Evolutionary conservation across 2,797 vertebrate genomes (phyloP), one percentile per base, ranked within the genome.

Genomic region (Gadopsis bispinosus): DNA sequence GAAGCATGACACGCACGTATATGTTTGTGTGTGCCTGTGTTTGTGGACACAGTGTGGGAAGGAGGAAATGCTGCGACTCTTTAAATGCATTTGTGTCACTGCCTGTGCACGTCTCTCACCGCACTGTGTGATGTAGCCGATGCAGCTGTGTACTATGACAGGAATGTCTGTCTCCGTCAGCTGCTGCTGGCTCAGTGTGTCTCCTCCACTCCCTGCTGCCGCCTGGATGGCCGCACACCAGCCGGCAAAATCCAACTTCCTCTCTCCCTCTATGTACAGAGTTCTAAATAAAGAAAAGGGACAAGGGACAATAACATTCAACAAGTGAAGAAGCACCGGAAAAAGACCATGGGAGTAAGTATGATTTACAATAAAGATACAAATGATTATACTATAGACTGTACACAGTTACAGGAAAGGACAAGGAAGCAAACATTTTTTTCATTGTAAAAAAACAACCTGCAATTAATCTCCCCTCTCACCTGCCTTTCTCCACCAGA

Each of bases 401-500:
- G 43, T 39, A 37, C 7, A 43, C 19, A 63, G 12, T 58, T 20
- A 70, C n/a, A 66, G 43, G n/a, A 58, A 12, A 68, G 37, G 37
- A 19, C 43, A 20, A 62, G 41, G 31, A 54, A 19, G 19, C 17
- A 54, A 35, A 47, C 0, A 62, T 39, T 14, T 54, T 33, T 70
- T 19, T 14, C 1, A 58, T 20, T 47, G 41, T 16, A 35, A 62
- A 33, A 19, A 22, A 45, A 16, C 16, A 43, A 65, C 16, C 10
- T 22, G 14, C 13, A 43, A 9, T 22, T 16, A 41, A 51, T 58
- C 12, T 45, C 35, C 12, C 10, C 7, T 69, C 96, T 96, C 87
- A 99, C 98, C 97, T 97, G 67, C 97, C 95, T 68, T 92, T 96
- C 90, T 98, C 97, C 87, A 98, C 97, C 88, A 99, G 91, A 76